These are phyloP conservation scores for Drymodes brunneopygia DNA, from an alignment of 2,113 vertebrate species.

Conservation along the genomic window DNA sequence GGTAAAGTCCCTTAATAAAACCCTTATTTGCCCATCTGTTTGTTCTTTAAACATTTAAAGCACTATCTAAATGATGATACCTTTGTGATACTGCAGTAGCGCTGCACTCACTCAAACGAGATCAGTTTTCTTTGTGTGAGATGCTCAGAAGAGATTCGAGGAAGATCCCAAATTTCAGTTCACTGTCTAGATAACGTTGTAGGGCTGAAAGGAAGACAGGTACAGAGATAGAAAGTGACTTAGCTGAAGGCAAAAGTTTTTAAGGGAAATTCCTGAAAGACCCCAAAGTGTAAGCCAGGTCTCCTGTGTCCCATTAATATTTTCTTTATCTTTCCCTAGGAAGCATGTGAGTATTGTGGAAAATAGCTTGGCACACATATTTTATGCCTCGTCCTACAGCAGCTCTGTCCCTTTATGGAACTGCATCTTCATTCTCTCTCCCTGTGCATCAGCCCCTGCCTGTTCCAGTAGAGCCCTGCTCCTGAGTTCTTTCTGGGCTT, in stretches of 20 bases:
- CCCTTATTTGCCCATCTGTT: not conserved
- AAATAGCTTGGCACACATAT: not conserved
- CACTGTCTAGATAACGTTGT: not conserved
- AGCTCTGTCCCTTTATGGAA: rapidly evolving
- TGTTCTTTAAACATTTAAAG: not conserved
- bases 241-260: not conserved
- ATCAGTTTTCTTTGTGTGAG: not conserved
- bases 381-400: not conserved
- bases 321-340: not conserved
- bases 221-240: not conserved
- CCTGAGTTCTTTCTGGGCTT: not conserved
- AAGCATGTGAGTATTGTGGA: not conserved
- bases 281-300: not conserved
- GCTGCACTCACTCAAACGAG: not conserved
- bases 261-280: not conserved
- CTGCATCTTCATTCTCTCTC: not conserved
- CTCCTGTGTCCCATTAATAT: not conserved
- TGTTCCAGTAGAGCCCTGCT: rapidly evolving
- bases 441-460: rapidly evolving
- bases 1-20: not conserved
- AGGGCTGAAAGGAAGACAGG: not conserved
- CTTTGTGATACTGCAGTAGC: not conserved
- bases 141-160: not conserved
- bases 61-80: not conserved
- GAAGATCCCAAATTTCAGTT: not conserved